Evolutionary conservation across 2,797 vertebrate species (phyloP).

Genomic region (Fringilla coelebs): DNA sequence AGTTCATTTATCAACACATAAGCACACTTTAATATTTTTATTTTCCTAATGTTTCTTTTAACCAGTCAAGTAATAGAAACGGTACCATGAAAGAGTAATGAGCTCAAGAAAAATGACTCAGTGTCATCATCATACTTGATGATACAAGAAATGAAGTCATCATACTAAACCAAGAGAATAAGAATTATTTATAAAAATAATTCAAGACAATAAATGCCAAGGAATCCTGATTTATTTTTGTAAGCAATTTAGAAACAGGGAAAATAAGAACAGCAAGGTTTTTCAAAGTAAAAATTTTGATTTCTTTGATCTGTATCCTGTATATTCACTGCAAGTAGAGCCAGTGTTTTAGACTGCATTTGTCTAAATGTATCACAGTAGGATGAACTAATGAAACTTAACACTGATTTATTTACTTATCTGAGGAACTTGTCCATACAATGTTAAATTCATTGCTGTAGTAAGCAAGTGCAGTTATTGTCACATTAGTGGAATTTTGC

Average conservation of each 20-base stretch:
- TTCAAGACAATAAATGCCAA: not conserved
- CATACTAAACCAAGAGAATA: not conserved
- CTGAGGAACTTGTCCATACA: not conserved
- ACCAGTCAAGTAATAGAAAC: not conserved
- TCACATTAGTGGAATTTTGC: not conserved
- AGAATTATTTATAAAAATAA: not conserved
- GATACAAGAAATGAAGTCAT: not conserved
- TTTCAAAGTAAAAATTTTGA: not conserved
- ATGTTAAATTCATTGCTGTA: not conserved
- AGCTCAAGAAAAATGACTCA: not conserved
- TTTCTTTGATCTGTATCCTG: not conserved
- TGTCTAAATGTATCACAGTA: not conserved
- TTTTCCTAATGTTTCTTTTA: not conserved
- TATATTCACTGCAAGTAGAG: not conserved
- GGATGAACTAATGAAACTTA: not conserved
- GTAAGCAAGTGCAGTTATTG: not conserved
- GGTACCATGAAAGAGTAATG: not conserved
- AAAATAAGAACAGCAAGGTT: not conserved
- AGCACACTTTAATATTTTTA: not conserved
- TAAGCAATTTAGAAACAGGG: not conserved
- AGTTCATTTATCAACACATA: not conserved
- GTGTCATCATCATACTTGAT: not conserved
- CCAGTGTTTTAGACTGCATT: not conserved
- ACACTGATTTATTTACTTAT: not conserved
- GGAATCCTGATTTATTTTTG: not conserved